Conservation (phyloP, 2,888 invertebrate species). For the Pachydiplax longipennis region DNA sequence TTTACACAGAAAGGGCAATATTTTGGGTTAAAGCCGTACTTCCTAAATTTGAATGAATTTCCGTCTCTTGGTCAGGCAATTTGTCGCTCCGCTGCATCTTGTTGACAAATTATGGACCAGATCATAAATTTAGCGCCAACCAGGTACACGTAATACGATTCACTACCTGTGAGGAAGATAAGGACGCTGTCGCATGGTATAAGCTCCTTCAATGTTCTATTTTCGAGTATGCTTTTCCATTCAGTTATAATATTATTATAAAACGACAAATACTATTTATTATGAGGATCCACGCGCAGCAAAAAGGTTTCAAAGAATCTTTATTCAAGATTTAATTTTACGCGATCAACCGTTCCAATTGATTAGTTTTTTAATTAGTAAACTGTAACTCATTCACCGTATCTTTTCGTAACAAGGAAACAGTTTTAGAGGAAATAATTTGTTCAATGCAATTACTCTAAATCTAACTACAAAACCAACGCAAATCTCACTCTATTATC, state of each 20-base stretch:
- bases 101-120: not conserved
- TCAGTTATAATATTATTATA: not conserved
- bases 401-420: too few species aligned
- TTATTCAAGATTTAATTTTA: too few species aligned
- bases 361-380: too few species aligned
- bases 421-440: too few species aligned
- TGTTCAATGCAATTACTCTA: too few species aligned
- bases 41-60: not conserved
- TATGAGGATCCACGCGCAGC: too few species aligned
- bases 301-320: too few species aligned
- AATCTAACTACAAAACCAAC: too few species aligned
- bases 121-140: not conserved
- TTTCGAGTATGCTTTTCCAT: not conserved
- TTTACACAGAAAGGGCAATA: not conserved
- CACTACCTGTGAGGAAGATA: not conserved
- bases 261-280: too few species aligned
- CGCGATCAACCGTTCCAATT: too few species aligned
- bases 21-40: not conserved
- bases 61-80: not conserved
- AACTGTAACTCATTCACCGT: too few species aligned
- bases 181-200: not conserved
- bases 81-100: not conserved
- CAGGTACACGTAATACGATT: not conserved
- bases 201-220: not conserved
- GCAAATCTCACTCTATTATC: too few species aligned